Evolutionary conservation across 2,797 vertebrate genomes (phyloP), one percentile per base, ranked within the genome.

Genomic region (Sternarchorhynchus goeldii): DNA sequence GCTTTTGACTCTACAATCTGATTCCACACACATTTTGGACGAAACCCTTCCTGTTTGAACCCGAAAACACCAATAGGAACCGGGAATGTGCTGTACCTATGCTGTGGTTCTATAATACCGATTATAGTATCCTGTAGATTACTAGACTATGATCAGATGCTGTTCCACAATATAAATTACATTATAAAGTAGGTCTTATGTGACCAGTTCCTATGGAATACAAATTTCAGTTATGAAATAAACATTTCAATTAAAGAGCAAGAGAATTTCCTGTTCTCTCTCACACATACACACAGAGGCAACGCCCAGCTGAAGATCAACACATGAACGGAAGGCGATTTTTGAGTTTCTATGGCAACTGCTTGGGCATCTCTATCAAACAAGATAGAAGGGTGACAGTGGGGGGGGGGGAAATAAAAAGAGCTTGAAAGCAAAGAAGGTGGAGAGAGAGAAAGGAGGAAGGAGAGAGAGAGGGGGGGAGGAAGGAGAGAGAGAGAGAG

Each of bases 281-380:
- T 12, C 53, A 10, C 34, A 66, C 32, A 29, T n/a, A 67, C 6
- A 50, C 41, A 45, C 58, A 58, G 10, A 25, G 45, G 41, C 63
- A 59, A 79, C 66, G 41, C 69, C 75, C 76, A n/a, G 55, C 73
- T 57, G 34, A 62, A 79, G 56, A 73, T 72, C 68, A 58, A 65
- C 32, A 18, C 56, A 20, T 59, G 29, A 77, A 70, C 55, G 45
- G 57, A 62, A 18, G 50, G 34, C 36, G 25, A 59, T 64, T 79
- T 75, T 70, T 62, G 78, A 53, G 90, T 92, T 91, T 81, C 91
- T 86, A 92, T 92, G 88, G 91, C 88, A 92, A 93, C 92, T 88
- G 85, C 88, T 85, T 85, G 81, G 86, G 88, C 85, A 91, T 90
- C 79, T 89, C 78, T 81, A 87, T 88, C 83, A 88, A 89, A 88